phyloP scores from a whole-genome alignment of 35 echinoderm and acorn worm species.

The Lytechinus variegatus region DNA sequence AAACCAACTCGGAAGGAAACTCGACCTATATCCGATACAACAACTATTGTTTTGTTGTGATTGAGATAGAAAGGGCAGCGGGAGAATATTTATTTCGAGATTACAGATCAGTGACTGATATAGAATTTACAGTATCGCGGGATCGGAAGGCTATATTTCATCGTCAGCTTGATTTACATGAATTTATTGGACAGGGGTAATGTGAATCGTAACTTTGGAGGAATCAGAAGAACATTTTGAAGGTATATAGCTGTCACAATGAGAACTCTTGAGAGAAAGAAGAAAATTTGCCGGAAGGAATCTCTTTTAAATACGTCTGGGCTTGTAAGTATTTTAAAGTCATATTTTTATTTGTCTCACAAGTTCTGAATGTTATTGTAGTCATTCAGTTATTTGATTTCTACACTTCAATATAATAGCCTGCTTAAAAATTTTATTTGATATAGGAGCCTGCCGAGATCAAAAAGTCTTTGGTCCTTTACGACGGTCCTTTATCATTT shows the following conservation, averaged over 20 bases:
- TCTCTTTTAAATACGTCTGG: constrained; percentile 12
- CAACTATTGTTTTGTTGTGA: not conserved
- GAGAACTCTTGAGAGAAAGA: constrained; percentile 32
- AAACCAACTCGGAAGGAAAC: not conserved
- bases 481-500: no score
- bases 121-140: not conserved
- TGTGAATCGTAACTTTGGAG: not conserved
- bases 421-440: no score
- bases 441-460: no score
- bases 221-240: not conserved
- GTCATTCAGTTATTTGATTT: no score
- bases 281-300: constrained; percentile 22
- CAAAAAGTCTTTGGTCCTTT: no score
- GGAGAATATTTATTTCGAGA: not conserved
- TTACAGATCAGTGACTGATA: not conserved
- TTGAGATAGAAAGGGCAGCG: not conserved
- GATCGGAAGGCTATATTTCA: not conserved
- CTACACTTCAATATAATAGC: no score
- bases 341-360: not conserved
- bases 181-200: not conserved
- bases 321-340: not conserved
- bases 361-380: no score
- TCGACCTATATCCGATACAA: not conserved
- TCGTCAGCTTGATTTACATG: not conserved
- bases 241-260: not conserved